Evolutionary conservation across 2,797 vertebrate species (phyloP), one percentile per base, ranked within the genome.

Genomic region (Phylloscopus collybita): DNA sequence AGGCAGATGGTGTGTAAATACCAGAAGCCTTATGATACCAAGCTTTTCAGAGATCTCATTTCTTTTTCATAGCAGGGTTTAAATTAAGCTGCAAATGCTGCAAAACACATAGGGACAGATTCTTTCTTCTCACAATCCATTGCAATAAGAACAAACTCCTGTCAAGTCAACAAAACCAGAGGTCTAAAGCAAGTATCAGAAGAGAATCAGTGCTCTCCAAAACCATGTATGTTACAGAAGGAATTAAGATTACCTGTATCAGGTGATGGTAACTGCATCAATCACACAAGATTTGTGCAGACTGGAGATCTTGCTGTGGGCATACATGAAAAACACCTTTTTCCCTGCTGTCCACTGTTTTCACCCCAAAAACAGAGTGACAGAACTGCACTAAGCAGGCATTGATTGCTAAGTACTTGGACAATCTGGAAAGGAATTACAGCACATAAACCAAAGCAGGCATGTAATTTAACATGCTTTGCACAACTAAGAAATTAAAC

Each of bases 1-100:
- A 71, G 78, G 88, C 80, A 95, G 67, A 85, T 69, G 60, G 73
- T 56, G 27, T 86, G 44, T 83, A 94, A 93, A 80, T 76, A 92
- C 85, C 73, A 91, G 25, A 61, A 85, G 51, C 34, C 67, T 86
- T 89, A 82, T 16, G 6, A 66, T 54, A 94, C 45, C 64, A 54
- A 80, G n/a, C 32, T 40, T 76, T 92, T 88, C 50, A 57, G 56
- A 91, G 44, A 88, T 60, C 47, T 29, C 19, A 20, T 73, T 86
- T 82, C 49, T 72, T 47, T 56, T 70, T 74, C 66, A 80, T 10
- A 57, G 67, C 44, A 85, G 42, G 65, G 44, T 75, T 93, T 88
- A 86, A 93, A 64, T 87, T 83, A 76, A 93, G 88, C 73, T 89
- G 59, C 61, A 84, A 85, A 71, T 57, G n/a, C 75, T 93, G 51